Evolutionary conservation across 1,140 invertebrate species (phyloP).

Genomic region (Ceratosolen solmsi): DNA sequence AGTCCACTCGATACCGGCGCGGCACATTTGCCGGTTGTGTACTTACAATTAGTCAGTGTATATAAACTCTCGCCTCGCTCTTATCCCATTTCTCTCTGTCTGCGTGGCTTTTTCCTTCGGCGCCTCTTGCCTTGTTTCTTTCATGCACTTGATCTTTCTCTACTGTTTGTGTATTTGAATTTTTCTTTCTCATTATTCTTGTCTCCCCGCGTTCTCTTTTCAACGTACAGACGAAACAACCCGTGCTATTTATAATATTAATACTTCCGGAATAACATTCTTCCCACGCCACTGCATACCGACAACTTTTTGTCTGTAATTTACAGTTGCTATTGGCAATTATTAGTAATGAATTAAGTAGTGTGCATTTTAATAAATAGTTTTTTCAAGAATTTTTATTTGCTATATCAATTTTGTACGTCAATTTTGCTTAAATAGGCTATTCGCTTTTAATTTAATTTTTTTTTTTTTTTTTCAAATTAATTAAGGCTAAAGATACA

Average conservation of each 20-base stretch:
- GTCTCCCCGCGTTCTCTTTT: neutral
- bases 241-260: conserved; percentile 6
- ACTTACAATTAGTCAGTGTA: conserved; percentile 39
- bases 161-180: neutral
- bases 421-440: neutral
- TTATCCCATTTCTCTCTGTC: conserved; percentile 45
- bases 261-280: neutral
- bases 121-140: conserved; percentile 21
- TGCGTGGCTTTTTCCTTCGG: conserved; percentile 14
- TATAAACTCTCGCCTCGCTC: conserved; percentile 7
- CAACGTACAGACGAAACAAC: neutral
- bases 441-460: neutral
- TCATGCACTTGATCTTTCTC: conserved; percentile 13
- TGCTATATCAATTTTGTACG: neutral
- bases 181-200: conserved; percentile 14
- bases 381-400: neutral
- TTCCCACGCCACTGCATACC: neutral
- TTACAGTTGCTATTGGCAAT: neutral
- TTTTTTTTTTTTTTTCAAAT: neutral
- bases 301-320: neutral
- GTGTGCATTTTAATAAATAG: neutral
- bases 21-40: conserved; percentile 2
- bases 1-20: conserved; percentile 29
- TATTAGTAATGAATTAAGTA: neutral
- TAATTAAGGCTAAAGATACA: conserved; percentile 1